Conservation (phyloP, 2,113 vertebrate species). For the Mormoops blainvillei region DNA sequence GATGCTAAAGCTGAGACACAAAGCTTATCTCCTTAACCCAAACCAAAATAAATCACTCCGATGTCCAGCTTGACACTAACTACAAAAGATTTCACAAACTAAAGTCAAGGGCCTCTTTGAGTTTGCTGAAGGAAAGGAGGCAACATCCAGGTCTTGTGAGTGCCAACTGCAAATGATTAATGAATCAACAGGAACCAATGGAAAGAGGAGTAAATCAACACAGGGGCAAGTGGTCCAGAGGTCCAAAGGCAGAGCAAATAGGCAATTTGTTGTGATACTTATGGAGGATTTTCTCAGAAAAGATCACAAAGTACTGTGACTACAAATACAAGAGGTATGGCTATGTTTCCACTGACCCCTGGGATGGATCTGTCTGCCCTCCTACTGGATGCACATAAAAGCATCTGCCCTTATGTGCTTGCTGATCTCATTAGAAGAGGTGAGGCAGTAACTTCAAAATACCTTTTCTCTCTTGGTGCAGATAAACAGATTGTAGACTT, state of each 20-base stretch:
- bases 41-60: conserved; percentile 63
- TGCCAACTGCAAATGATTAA: conserved; percentile 44
- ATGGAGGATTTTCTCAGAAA: not conserved
- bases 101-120: not conserved
- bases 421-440: not conserved
- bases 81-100: conserved; percentile 22
- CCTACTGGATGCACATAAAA: not conserved
- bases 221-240: not conserved
- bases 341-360: not conserved
- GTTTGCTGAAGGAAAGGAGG: conserved; percentile 14
- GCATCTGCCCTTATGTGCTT: fast-evolving
- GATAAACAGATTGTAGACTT: not conserved
- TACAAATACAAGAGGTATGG: not conserved
- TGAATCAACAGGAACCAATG: conserved; percentile 23
- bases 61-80: conserved; percentile 30
- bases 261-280: conserved; percentile 9
- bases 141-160: not conserved
- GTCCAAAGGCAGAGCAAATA: not conserved
- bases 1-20: not conserved
- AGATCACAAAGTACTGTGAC: not conserved
- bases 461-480: not conserved
- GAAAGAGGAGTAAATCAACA: conserved; percentile 39
- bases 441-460: not conserved
- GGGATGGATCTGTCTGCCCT: not conserved
- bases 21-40: conserved; percentile 34